Evolutionary conservation across 2,888 invertebrate genomes (phyloP).

Genomic region (Eustalomyia histrio): DNA sequence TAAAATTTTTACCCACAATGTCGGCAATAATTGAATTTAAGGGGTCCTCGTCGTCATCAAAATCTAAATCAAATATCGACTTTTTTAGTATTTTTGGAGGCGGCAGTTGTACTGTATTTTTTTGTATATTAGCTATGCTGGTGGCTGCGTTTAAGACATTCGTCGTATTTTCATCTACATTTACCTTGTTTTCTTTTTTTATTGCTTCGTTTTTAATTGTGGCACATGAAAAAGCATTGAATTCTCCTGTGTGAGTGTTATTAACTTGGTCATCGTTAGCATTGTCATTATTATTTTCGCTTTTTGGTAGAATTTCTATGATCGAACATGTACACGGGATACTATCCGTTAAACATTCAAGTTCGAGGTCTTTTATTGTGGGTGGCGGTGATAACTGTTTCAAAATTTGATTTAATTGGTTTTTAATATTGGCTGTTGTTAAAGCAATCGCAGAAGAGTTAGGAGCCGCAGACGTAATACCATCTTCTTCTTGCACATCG

Average conservation of each 20-base stretch:
- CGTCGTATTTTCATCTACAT: not conserved
- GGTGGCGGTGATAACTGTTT: slow-evolving; percentile 54
- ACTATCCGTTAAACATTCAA: slow-evolving; percentile 44
- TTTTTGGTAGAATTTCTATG: slow-evolving; percentile 65
- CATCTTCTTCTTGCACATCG: slow-evolving; percentile 4
- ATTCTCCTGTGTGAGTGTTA: not conserved
- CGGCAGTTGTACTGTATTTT: slow-evolving; percentile 25
- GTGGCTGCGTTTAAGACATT: slow-evolving; percentile 1
- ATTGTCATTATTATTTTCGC: not conserved
- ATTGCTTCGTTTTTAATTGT: not conserved
- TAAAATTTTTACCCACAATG: slow-evolving; percentile 44
- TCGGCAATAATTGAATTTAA: slow-evolving; percentile 72
- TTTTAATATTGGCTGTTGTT: slow-evolving; percentile 54
- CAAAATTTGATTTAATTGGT: slow-evolving; percentile 62
- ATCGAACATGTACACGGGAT: slow-evolving; percentile 73
- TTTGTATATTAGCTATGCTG: too few relatives aligned
- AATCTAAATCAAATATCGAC: slow-evolving; percentile 79
- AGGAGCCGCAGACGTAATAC: not conserved
- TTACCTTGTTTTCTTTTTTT: not conserved
- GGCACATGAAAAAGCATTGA: not conserved
- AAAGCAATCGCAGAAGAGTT: slow-evolving; percentile 9
- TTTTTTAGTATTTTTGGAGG: slow-evolving; percentile 72
- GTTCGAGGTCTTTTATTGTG: slow-evolving; percentile 40
- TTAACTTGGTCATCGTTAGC: not conserved
- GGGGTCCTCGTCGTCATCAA: slow-evolving; percentile 78